Evolutionary conservation across 2,888 invertebrate species (phyloP).

Genomic region (Aleiodes testaceus): DNA sequence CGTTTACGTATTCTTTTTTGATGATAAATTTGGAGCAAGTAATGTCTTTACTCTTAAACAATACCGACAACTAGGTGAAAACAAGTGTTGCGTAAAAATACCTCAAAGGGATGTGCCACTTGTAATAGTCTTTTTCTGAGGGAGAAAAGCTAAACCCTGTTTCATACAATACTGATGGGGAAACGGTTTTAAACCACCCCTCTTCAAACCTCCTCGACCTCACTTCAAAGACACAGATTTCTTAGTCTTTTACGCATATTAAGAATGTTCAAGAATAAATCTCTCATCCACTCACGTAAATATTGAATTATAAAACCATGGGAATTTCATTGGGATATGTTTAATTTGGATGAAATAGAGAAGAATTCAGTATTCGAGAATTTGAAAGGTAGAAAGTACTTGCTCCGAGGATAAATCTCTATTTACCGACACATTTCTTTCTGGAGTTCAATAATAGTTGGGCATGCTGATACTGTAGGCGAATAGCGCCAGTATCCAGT

Average conservation of each 20-base stretch:
- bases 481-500: slow-evolving; percentile 8
- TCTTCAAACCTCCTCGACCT: slow-evolving; percentile 36
- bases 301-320: neutral
- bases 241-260: slow-evolving; percentile 36
- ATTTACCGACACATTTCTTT: neutral
- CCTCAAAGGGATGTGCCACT: slow-evolving; percentile 62
- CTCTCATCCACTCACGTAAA: slow-evolving; percentile 9
- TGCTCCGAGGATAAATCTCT: neutral
- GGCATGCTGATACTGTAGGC: neutral
- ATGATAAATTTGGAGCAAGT: slow-evolving; percentile 8
- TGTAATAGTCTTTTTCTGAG: slow-evolving; percentile 21
- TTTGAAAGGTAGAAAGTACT: no score
- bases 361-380: neutral
- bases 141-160: slow-evolving; percentile 24
- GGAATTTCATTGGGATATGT: no score
- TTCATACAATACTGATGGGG: slow-evolving; percentile 10
- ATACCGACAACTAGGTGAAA: slow-evolving; percentile 66
- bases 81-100: slow-evolving; percentile 67
- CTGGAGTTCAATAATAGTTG: neutral
- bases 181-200: slow-evolving; percentile 41
- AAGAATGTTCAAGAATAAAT: slow-evolving; percentile 19
- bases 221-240: slow-evolving; percentile 40
- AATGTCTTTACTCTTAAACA: slow-evolving; percentile 61
- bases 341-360: neutral
- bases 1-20: neutral